Percentiles rank a stretch among this genome's conserved stretches.
phyloP scores from a whole-genome alignment of 2,797 vertebrate genomes.

The Bradypus variegatus region DNA sequence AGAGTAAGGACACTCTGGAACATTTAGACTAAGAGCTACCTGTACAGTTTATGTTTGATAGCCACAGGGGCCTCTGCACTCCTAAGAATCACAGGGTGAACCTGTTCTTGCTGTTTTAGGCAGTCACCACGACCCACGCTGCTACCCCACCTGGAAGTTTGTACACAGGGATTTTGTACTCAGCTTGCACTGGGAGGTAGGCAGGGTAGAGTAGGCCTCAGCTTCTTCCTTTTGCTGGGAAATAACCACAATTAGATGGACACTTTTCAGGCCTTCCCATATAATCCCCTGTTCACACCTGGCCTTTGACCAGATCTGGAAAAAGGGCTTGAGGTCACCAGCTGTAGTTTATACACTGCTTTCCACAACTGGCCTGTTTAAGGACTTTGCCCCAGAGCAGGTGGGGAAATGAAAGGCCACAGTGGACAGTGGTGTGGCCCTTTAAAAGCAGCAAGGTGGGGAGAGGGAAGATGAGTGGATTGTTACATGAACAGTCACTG shows the following conservation, averaged over 20 bases:
- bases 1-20: neutral
- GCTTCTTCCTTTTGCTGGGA: neutral
- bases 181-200: neutral
- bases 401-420: neutral
- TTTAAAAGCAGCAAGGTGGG: neutral
- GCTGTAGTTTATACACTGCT: neutral
- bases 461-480: accelerated
- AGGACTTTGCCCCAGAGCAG: neutral
- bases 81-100: neutral
- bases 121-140: neutral
- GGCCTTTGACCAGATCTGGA: neutral
- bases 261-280: neutral
- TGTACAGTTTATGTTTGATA: too few relatives aligned
- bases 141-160: neutral
- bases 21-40: neutral
- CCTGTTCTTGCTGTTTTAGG: neutral
- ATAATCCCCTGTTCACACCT: neutral
- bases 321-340: too few relatives aligned
- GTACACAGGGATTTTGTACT: neutral
- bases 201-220: neutral
- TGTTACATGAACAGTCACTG: neutral
- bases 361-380: neutral
- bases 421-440: neutral
- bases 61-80: neutral
- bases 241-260: neutral